These are phyloP conservation scores for Peromyscus maniculatus DNA, from an alignment of 2,113 vertebrate genomes.

Conservation along the genomic window DNA sequence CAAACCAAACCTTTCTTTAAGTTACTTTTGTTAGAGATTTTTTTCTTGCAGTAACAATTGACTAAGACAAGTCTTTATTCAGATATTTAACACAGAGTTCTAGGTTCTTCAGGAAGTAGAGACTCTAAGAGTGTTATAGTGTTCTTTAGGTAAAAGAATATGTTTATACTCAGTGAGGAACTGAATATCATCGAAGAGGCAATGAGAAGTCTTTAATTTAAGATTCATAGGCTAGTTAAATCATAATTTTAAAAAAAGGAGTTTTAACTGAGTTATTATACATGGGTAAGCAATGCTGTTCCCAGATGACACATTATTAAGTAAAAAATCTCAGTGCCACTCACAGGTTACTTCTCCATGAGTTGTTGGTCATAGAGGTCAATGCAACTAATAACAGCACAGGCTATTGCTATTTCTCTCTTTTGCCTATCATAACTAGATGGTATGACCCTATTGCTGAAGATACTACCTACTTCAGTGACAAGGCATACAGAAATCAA, in stretches of 20 bases:
- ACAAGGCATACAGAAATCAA: neutral
- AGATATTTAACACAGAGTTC: neutral
- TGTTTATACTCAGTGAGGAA: neutral
- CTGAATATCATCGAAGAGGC: neutral
- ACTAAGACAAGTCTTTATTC: neutral
- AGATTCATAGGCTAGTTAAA: neutral
- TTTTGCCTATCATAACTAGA: neutral
- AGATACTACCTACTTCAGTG: neutral
- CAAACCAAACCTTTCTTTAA: neutral
- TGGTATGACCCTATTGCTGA: neutral
- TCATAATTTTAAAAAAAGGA: neutral
- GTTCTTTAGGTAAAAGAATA: neutral
- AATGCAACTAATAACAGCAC: neutral
- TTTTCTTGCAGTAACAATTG: neutral
- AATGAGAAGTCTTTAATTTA: neutral
- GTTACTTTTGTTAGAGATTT: neutral
- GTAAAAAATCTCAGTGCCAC: neutral
- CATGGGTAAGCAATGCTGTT: neutral
- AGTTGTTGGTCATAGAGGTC: neutral
- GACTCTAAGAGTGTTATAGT: neutral
- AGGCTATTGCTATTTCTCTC: neutral
- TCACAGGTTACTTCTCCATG: neutral
- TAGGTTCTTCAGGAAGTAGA: neutral
- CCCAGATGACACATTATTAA: neutral
- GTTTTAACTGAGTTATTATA: neutral